Evolutionary conservation across 2,888 invertebrate species (phyloP).

Genomic region (Drosophila yooni): DNA sequence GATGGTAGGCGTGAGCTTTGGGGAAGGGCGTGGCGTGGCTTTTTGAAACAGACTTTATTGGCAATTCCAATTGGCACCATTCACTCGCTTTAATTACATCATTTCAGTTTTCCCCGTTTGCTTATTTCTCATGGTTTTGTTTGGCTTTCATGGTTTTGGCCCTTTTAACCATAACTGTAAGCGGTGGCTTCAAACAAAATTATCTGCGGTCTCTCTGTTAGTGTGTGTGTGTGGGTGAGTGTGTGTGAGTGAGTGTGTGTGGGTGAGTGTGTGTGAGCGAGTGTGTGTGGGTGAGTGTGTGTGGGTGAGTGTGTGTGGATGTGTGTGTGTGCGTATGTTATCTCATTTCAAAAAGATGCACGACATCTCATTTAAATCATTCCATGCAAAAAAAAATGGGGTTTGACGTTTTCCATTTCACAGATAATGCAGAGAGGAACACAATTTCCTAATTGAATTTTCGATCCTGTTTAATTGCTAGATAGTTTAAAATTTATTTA

Average conservation of each 20-base stretch:
- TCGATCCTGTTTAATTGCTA: background rate
- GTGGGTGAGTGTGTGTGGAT: background rate
- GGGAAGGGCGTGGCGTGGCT: slow-evolving; percentile 9
- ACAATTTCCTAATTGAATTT: slow-evolving; percentile 9
- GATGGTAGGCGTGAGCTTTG: slow-evolving; percentile 6
- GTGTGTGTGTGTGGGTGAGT: background rate
- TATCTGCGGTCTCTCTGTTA: background rate
- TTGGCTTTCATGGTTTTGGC: background rate
- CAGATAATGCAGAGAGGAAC: background rate
- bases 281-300: background rate
- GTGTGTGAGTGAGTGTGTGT: background rate
- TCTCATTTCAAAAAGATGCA: slow-evolving; percentile 16
- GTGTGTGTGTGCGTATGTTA: background rate
- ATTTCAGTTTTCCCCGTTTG: slow-evolving; percentile 12
- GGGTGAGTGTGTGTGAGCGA: no score
- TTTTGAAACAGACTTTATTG: slow-evolving; percentile 3
- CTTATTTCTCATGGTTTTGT: background rate
- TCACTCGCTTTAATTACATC: slow-evolving; percentile 28
- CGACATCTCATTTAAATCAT: slow-evolving; percentile 36
- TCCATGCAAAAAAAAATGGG: slow-evolving; percentile 4
- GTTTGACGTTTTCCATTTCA: slow-evolving; percentile 10
- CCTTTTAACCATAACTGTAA: slow-evolving; percentile 4
- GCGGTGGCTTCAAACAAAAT: background rate
- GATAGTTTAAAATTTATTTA: background rate
- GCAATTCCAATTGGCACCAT: slow-evolving; percentile 25